Base-by-base conservation (phyloP, 1,140 invertebrate species). In the Ectropis grisescens region DNA sequence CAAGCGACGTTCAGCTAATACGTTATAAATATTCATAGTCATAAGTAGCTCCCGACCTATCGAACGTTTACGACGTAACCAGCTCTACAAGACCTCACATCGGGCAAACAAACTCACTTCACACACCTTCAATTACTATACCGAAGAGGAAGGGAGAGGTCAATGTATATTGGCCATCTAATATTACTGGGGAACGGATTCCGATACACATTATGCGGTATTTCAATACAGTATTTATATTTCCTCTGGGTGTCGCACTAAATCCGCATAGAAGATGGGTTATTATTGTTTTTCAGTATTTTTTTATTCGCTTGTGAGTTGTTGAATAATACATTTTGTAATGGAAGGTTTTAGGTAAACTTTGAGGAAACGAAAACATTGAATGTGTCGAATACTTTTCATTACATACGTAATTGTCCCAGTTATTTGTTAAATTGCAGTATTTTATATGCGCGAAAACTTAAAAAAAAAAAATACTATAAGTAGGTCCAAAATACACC, bases 181-280 rank as follows among this genome's bases (percentile, higher is more conserved):
- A 56, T 49, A 55, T 58, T 52, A 54, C 55, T 43, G 27, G 37
- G 37, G 41, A 47, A 49, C 34, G 54, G 57, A 69, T 67, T 68
- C 53, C 68, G 58, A 69, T 74, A 66, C 46, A 56, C 59, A 76
- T 74, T 74, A 71, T 66, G 49, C 58, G 64, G 68, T 72, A 70
- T 76, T 76, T 76, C 71, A 76, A 76, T 72, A 62, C 54, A 25
- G 58, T 76, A 70, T 76, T 76, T 72, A 76, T 69, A 72, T 72
- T 71, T 65, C 68, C 68, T 58, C 33, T 33, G 66, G 64, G 64
- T 46, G 46, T 34, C 31, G 37, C 51, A 44, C 36, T 57, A 56
- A 64, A 58, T 64, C 51, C 53, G 42, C 14, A 30, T 41, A 15
- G 35, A 29, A 19, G 16, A 19, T 19, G 16, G 3, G 16, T 19